Base-by-base conservation (phyloP, 1,140 invertebrate genomes). In the Reticulitermes speratus region DNA sequence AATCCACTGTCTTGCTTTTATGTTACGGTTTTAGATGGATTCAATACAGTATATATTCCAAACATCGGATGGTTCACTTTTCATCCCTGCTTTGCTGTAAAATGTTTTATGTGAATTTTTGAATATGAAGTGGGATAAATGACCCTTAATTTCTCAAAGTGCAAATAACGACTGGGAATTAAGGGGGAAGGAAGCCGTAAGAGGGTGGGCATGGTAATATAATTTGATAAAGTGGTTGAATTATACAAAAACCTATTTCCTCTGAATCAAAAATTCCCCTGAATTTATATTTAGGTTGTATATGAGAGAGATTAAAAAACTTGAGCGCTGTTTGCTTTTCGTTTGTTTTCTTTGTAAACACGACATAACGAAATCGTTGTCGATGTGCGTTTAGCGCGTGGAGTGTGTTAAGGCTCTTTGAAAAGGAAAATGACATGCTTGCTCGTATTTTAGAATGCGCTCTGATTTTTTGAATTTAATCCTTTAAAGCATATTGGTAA, bases 201-300 rank as follows among this genome's bases (percentile, higher is more conserved):
- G 25, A 25, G 25, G 25, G n/a, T 6, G 65, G 6, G n/a, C 1
- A 2, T n/a, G 65, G n/a, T 75, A 75, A 75, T 75, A 75, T 75
- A 75, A 75, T 75, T 75, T 75, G n/a, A 16, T 75, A 12, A 75
- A 75, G 65, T 75, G 65, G 65, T 30, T 75, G 65, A 75, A 75
- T 75, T 9, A 11, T 11, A 75, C 65, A 75, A 30, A 55, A 75
- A 75, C 5, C 1, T n/a, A n/a, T 75, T 75, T 75, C n/a, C 25
- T 30, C n/a, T 30, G 65, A 75, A 75, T 75, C 65, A 16, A 30
- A 25, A 75, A 75, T 11, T 5, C 65, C 65, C 25, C n/a, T 9
- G 16, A 75, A 30, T 75, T 25, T 6, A 0, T 30, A 75, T 14
- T 75, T 30, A 6, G 7, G 25, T 5, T 16, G 52, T 55, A 30